These are phyloP conservation scores for Sapajus apella DNA, from an alignment of 2,113 vertebrate species.

Conservation along the genomic window DNA sequence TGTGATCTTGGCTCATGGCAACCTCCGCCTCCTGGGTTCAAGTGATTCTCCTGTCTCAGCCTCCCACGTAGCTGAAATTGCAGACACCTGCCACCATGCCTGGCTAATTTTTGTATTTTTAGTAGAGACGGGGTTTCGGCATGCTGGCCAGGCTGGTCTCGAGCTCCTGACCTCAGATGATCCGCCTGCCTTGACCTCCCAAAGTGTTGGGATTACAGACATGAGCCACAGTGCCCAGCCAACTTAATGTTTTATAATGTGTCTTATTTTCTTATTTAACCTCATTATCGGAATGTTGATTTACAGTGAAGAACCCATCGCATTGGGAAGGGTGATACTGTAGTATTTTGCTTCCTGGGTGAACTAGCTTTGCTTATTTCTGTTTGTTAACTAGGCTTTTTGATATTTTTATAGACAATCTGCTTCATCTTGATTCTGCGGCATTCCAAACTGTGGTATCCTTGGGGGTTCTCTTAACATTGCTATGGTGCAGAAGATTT, in stretches of 20 bases:
- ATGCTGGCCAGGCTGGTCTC: too few relatives aligned
- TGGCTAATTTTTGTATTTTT: too few relatives aligned
- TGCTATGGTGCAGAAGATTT: constrained; percentile 89
- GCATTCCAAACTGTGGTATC: constrained; percentile 84
- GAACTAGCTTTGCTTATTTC: constrained; percentile 31
- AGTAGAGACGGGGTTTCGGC: too few relatives aligned
- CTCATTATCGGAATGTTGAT: neutral
- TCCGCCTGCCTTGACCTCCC: too few relatives aligned
- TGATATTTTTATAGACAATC: constrained; percentile 85
- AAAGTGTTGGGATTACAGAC: too few relatives aligned
- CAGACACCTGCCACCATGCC: too few relatives aligned
- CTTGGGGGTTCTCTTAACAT: constrained; percentile 82
- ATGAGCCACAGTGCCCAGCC: too few relatives aligned
- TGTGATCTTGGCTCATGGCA: too few relatives aligned
- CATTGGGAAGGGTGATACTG: neutral
- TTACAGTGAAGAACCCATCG: neutral
- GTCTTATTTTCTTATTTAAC: constrained; percentile 39
- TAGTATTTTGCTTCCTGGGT: constrained; percentile 30
- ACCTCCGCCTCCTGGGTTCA: too few relatives aligned
- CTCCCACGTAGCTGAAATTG: too few relatives aligned
- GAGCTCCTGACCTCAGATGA: too few relatives aligned
- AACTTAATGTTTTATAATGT: neutral
- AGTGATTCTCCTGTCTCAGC: too few relatives aligned
- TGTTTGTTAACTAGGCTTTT: constrained; percentile 76
- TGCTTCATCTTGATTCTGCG: constrained; percentile 84